Conservation (phyloP, 2,888 invertebrate genomes). For the Hymenopus coronatus region DNA sequence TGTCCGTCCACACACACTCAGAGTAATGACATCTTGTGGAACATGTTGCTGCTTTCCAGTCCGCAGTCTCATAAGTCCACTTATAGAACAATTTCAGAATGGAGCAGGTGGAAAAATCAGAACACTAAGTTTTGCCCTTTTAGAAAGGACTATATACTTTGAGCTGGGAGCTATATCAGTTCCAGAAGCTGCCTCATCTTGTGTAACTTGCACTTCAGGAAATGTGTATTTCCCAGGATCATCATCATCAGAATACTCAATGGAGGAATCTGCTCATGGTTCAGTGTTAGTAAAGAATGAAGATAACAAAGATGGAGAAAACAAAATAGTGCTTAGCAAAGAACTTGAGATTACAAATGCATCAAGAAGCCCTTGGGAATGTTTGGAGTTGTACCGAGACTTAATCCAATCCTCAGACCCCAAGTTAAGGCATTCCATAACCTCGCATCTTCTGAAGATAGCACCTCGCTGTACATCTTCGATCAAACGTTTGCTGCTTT, state of each 20-base stretch:
- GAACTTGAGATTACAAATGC: neutral
- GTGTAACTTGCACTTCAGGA: conserved; percentile 48
- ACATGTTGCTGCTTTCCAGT: conserved; percentile 64
- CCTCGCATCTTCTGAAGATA: conserved; percentile 58
- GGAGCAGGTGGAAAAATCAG: conserved; percentile 46
- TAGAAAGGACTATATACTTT: conserved; percentile 59
- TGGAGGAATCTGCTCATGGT: neutral
- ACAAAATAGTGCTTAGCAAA: neutral
- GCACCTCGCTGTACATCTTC: conserved; percentile 55
- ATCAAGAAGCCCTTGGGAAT: conserved; percentile 49
- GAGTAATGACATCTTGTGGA: conserved; percentile 55
- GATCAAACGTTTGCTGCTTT: conserved; percentile 57
- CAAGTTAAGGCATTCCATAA: conserved; percentile 55
- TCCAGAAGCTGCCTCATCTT: conserved; percentile 42
- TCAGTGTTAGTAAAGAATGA: neutral
- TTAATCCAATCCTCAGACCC: conserved; percentile 56
- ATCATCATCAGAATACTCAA: conserved; percentile 1
- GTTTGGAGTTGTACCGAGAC: conserved; percentile 57
- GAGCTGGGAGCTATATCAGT: conserved; percentile 53
- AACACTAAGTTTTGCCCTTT: conserved; percentile 50
- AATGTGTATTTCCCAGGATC: neutral
- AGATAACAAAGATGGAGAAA: neutral
- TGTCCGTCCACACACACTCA: conserved; percentile 17
- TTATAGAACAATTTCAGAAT: conserved; percentile 51
- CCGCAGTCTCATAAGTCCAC: conserved; percentile 50